A percentile compares a stretch with the other conserved stretches of the same genome.
phyloP scores from a whole-genome alignment of 2,113 vertebrate species.

The Coregonus clupeaformis region DNA sequence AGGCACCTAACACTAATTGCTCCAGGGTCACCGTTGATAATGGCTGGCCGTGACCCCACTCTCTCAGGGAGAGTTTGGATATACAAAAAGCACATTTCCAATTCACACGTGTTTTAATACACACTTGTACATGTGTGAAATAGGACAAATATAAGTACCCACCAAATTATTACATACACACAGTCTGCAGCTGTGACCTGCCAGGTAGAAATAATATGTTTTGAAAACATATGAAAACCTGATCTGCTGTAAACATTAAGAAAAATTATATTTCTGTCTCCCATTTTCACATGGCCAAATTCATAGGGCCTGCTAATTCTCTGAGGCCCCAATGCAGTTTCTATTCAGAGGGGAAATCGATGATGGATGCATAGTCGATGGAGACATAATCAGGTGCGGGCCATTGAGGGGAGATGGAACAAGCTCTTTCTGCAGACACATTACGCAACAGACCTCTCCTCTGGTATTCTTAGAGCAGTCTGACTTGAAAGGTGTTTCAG shows the following conservation, averaged over 20 bases:
- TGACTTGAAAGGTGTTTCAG: slow-evolving; percentile 49
- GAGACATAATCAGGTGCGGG: background rate
- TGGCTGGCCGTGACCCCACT: no score
- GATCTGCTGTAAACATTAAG: background rate
- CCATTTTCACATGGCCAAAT: background rate
- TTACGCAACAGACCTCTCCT: slow-evolving; percentile 39
- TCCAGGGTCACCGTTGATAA: no score
- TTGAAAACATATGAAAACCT: background rate
- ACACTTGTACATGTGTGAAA: no score
- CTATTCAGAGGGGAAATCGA: background rate
- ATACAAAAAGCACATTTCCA: no score
- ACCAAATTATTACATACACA: background rate
- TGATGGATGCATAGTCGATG: background rate
- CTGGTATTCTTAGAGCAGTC: slow-evolving; percentile 42
- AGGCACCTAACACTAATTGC: no score
- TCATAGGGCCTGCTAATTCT: background rate
- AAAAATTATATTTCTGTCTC: background rate
- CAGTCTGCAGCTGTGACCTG: background rate
- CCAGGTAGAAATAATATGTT: background rate
- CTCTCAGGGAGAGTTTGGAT: no score
- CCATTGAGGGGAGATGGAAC: background rate
- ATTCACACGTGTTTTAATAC: no score
- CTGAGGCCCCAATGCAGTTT: background rate
- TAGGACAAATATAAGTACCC: no score
- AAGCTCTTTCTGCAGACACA: slow-evolving; percentile 50